Conservation (phyloP, 2,797 vertebrate species). For the Enteromius radiatus region DNA sequence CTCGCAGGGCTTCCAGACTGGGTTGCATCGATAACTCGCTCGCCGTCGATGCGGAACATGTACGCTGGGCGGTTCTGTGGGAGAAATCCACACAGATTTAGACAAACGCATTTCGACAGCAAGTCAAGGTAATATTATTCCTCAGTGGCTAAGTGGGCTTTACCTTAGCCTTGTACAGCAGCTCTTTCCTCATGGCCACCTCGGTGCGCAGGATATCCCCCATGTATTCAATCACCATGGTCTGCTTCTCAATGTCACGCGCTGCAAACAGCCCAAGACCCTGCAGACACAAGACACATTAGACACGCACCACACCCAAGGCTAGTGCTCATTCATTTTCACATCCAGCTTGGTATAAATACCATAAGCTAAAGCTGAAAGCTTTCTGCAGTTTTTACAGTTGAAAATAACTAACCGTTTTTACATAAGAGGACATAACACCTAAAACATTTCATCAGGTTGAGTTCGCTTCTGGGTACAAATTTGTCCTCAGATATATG, state of each 20-base stretch:
- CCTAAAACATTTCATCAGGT: background rate
- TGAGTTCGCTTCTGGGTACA: background rate
- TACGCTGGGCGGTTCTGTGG: conserved; percentile 91
- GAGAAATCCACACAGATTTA: conserved; percentile 33
- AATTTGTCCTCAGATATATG: background rate
- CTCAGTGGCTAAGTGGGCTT: background rate
- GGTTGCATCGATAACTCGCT: conserved; percentile 93
- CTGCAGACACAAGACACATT: conserved; percentile 69
- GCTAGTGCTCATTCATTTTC: background rate
- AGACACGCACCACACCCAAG: conserved; percentile 27
- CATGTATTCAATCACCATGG: conserved; percentile 98
- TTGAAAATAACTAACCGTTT: background rate
- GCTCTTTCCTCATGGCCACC: conserved; percentile 93
- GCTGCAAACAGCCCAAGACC: conserved; percentile 96
- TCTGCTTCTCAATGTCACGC: conserved; percentile 97
- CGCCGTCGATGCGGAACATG: conserved; percentile 97
- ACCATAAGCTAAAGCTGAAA: background rate
- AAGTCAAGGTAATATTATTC: conserved; percentile 22
- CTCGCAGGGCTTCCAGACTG: conserved; percentile 93
- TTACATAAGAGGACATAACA: too few species aligned
- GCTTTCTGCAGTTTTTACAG: background rate
- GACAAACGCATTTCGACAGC: background rate
- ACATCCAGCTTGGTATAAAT: background rate
- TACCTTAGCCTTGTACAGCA: conserved; percentile 92
- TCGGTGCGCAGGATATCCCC: conserved; percentile 96